These are phyloP conservation scores for Strongylocentrotus purpuratus DNA, from an alignment of 35 echinoderm and acorn worm species.

Conservation along the genomic window DNA sequence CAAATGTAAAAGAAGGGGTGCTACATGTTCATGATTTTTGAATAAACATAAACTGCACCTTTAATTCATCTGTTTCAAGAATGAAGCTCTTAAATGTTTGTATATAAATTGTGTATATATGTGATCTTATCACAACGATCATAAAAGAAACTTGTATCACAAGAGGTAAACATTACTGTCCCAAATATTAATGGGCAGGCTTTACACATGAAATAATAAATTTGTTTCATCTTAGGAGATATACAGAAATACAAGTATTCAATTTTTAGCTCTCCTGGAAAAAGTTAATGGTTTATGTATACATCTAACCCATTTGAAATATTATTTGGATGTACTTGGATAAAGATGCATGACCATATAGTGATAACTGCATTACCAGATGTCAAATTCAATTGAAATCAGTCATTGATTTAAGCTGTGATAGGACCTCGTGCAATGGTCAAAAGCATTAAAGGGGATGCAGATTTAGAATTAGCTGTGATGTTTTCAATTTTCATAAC, in stretches of 20 bases:
- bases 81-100: too few species aligned
- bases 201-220: neutral
- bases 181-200: too few species aligned
- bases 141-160: too few species aligned
- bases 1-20: too few species aligned
- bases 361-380: neutral
- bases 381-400: neutral
- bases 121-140: too few species aligned
- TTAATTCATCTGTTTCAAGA: too few species aligned
- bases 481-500: constrained; percentile 37
- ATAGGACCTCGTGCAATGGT: neutral
- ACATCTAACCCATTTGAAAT: neutral
- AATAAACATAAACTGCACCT: too few species aligned
- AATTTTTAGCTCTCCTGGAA: neutral
- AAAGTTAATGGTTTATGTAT: neutral
- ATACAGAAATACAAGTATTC: too few species aligned
- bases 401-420: neutral
- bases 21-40: too few species aligned
- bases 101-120: too few species aligned
- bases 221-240: too few species aligned
- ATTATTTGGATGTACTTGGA: neutral
- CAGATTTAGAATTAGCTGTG: neutral
- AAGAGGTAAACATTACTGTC: too few species aligned
- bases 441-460: neutral
- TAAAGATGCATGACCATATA: neutral